phyloP scores from a whole-genome alignment of 1,140 invertebrate genomes.

The Danaus plexippus region DNA sequence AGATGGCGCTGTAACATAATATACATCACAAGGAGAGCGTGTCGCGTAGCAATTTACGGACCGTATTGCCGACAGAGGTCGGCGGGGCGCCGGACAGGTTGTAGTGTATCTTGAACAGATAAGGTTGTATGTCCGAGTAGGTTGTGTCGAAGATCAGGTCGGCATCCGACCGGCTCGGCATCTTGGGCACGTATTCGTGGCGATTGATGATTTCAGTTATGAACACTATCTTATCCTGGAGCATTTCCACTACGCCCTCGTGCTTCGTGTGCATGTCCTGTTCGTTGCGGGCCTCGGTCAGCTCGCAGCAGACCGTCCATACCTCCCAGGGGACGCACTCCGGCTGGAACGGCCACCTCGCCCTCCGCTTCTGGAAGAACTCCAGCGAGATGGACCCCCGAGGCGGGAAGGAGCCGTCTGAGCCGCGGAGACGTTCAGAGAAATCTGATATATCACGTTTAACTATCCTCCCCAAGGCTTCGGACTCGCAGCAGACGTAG shows the following conservation, averaged over 20 bases:
- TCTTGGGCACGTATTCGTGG: constrained; percentile 95
- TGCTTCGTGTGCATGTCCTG: constrained; percentile 89
- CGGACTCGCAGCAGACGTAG: constrained; percentile 94
- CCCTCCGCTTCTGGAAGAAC: constrained; percentile 94
- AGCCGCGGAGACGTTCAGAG: constrained; percentile 85
- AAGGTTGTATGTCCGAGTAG: constrained; percentile 94
- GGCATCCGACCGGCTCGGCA: constrained; percentile 92
- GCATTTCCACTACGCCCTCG: constrained; percentile 91
- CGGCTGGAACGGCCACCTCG: constrained; percentile 88
- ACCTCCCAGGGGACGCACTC: constrained; percentile 98
- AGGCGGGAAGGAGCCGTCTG: constrained; percentile 75
- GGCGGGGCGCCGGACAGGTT: constrained; percentile 80
- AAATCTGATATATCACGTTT: constrained; percentile 89
- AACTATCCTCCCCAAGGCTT: constrained; percentile 80
- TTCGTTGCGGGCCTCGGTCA: constrained; percentile 88
- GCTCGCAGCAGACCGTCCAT: constrained; percentile 93
- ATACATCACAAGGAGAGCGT: constrained; percentile 81
- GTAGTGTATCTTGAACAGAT: constrained; percentile 91
- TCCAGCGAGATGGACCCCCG: constrained; percentile 92
- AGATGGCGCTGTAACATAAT: constrained; percentile 12
- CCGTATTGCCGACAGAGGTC: constrained; percentile 85
- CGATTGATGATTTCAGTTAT: constrained; percentile 96
- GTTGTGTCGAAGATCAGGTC: constrained; percentile 95
- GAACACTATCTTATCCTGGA: constrained; percentile 93
- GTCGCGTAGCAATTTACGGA: constrained; percentile 92